Conservation (phyloP, 2,113 vertebrate genomes). For the Microtus ochrogaster region DNA sequence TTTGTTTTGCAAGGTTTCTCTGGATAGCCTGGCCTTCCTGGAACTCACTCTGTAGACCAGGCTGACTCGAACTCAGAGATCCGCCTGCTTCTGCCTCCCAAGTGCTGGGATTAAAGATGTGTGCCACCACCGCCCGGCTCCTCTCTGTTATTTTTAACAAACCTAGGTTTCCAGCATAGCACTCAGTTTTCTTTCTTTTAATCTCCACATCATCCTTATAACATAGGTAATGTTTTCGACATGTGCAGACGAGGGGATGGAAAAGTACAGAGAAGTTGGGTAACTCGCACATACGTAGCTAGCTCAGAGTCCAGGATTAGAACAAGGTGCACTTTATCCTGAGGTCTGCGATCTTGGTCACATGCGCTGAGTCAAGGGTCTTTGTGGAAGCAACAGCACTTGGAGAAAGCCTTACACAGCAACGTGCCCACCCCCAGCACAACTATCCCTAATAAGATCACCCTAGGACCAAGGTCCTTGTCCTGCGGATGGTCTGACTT, state of each 20-base stretch:
- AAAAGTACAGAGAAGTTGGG: conserved; percentile 17
- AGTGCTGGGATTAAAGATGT: neutral
- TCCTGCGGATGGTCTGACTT: neutral
- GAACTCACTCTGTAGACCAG: neutral
- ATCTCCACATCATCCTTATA: neutral
- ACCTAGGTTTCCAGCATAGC: neutral
- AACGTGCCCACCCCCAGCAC: neutral
- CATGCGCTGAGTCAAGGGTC: neutral
- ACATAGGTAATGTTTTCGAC: neutral
- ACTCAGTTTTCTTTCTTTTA: neutral
- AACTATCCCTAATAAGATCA: neutral
- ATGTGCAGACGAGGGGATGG: neutral
- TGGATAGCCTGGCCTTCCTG: neutral
- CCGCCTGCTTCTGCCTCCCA: neutral
- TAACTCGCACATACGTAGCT: neutral
- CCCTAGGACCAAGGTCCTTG: neutral
- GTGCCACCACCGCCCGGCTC: rapidly evolving
- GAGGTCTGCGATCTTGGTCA: neutral
- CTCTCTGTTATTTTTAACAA: neutral
- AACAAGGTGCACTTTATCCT: neutral
- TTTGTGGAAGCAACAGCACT: neutral
- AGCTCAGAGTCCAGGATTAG: neutral
- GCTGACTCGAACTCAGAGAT: neutral
- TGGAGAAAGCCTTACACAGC: neutral
- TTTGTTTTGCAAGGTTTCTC: neutral